These are phyloP conservation scores for Onychostruthus taczanowskii DNA, from an alignment of 2,113 vertebrate genomes.

Conservation along the genomic window DNA sequence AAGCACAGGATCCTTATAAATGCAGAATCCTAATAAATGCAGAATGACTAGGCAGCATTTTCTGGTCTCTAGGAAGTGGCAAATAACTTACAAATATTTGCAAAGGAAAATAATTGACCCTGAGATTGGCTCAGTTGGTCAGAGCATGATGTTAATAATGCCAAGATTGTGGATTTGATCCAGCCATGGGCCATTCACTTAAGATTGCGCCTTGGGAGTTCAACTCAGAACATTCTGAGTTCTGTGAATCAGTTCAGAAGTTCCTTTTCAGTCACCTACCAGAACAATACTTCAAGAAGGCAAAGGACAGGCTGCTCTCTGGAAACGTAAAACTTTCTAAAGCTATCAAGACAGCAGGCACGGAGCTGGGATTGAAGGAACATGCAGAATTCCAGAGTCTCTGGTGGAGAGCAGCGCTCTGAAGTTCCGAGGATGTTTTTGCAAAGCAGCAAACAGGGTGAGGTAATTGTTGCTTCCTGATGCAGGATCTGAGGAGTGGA, in stretches of 20 bases:
- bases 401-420: not conserved
- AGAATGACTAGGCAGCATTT: not conserved
- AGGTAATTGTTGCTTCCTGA: constrained; percentile 25
- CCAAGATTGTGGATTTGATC: not conserved
- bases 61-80: not conserved
- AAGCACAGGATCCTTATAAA: not conserved
- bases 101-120: not conserved
- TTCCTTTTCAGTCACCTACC: not conserved
- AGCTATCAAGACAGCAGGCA: not conserved
- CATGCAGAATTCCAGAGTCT: not conserved
- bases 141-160: not conserved
- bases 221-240: not conserved
- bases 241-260: not conserved
- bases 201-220: not conserved
- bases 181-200: not conserved
- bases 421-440: not conserved
- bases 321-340: not conserved
- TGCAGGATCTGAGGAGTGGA: not conserved
- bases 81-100: not conserved
- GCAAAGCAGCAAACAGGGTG: not conserved
- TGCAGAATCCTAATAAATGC: not conserved
- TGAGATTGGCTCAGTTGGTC: not conserved
- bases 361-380: not conserved
- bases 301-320: not conserved
- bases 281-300: not conserved